Evolutionary conservation across 1,140 invertebrate species (phyloP), one percentile per base, ranked within the genome.

Genomic region (Brachystomella parvula): DNA sequence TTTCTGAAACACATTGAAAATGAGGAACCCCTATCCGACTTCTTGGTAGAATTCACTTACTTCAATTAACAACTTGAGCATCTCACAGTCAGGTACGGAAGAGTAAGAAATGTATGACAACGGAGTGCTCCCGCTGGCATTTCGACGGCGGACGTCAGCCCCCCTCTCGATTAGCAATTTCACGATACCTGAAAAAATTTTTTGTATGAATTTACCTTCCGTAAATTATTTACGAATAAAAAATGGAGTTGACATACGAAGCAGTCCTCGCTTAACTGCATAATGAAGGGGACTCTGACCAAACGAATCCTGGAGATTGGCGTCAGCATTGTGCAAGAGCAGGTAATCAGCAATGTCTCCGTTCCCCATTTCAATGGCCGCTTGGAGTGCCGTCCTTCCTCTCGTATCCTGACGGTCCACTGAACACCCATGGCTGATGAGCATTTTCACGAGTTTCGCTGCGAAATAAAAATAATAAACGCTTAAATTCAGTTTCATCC

Each of bases 341-440:
- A 72, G 32, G 15, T 67, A 49, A 19, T 67, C 21, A 28, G 61
- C 44, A 28, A 72, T 72, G 24, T 58, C 35, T 15, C 64, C 47
- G 49, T 65, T 67, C 6, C 67, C 67, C 71, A 72, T 72, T 63
- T 72, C 71, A 31, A 56, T 47, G 24, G 67, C 63, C n/a, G 63
- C 49, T 30, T 72, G 70, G 6, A 72, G 32, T 24, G 60, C 32
- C 15, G 70, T 68, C 6, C 61, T n/a, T 17, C 70, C 70, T 60
- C 6, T 26, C 6, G 49, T 17, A 26, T 53, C 49, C 15, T 24
- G 12, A 6, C 60, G 24, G 39, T 72, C 69, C 9, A 72, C 63
- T 17, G 71, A 57, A 30, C 63, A 56, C 35, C 67, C 67, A 33
- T 47, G 47, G 49, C 63, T 15, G 29, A 72, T 64, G 2, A 72